Conservation (phyloP, 2,888 invertebrate species). For the Orthosia cruda region DNA sequence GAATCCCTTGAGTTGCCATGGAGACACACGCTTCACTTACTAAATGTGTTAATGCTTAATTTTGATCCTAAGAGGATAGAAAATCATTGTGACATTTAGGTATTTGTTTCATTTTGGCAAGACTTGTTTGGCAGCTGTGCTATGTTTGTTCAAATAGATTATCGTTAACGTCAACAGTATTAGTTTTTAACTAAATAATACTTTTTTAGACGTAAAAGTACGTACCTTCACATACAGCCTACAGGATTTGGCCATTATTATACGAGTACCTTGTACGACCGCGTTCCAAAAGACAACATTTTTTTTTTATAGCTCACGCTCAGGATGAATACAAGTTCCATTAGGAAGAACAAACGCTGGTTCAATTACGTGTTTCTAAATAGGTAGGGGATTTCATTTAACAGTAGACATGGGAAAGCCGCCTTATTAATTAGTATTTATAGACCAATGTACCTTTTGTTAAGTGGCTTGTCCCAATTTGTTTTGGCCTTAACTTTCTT, state of each 20-base stretch:
- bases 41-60: conserved; percentile 14
- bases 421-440: conserved; percentile 56
- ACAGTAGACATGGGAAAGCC: conserved; percentile 17
- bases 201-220: no score
- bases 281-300: neutral
- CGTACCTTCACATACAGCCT: no score
- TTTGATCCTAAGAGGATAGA: neutral
- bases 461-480: conserved; percentile 15
- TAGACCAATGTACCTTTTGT: conserved; percentile 31
- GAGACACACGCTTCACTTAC: neutral
- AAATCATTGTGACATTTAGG: neutral
- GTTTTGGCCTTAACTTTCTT: neutral
- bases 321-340: conserved; percentile 2
- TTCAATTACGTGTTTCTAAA: conserved; percentile 42
- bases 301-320: conserved; percentile 3
- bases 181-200: no score
- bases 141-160: neutral
- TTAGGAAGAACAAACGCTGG: conserved; percentile 7
- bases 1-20: conserved; percentile 8
- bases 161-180: neutral
- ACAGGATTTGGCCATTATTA: no score
- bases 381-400: conserved; percentile 25
- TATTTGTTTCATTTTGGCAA: neutral
- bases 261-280: neutral
- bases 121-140: neutral